A percentile compares a stretch with the other conserved stretches of the same genome.
These are phyloP conservation scores for Oriolus oriolus DNA, from an alignment of 2,113 vertebrate genomes.

Conservation along the genomic window DNA sequence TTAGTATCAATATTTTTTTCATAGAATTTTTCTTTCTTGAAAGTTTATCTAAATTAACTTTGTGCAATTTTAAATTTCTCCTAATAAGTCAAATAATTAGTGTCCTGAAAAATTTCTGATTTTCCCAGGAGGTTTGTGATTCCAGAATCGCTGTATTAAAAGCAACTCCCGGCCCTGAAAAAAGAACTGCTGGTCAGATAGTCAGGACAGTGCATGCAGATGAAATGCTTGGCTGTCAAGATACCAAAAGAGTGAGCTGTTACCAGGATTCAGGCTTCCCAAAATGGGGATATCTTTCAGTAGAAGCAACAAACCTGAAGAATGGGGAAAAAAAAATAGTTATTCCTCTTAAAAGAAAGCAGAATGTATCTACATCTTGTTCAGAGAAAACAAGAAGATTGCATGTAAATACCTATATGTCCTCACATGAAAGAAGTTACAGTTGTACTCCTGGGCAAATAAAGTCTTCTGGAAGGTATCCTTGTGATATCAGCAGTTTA, in stretches of 20 bases:
- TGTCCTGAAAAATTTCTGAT: background rate
- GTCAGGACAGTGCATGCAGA: background rate
- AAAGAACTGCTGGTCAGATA: background rate
- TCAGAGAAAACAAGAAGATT: conserved; percentile 1
- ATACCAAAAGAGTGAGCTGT: background rate
- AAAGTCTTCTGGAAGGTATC: background rate
- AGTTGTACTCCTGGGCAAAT: background rate
- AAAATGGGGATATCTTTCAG: background rate
- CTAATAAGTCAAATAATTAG: background rate
- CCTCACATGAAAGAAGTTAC: background rate
- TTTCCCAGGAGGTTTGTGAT: conserved; percentile 16
- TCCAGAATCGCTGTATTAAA: background rate
- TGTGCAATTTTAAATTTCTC: background rate
- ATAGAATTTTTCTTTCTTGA: background rate
- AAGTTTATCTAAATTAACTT: background rate
- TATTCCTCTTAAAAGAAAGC: conserved; percentile 50
- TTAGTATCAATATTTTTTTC: background rate
- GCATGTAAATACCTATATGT: background rate
- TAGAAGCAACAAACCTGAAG: background rate
- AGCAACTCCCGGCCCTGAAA: background rate
- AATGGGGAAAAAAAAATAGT: background rate
- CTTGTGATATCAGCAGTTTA: conserved; percentile 72
- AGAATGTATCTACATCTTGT: background rate
- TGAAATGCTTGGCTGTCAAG: background rate
- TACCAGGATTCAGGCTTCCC: background rate